Percentiles rank a stretch among this genome's conserved stretches.
These are phyloP conservation scores for Elmis aenea DNA, from an alignment of 2,888 invertebrate species.

Conservation along the genomic window DNA sequence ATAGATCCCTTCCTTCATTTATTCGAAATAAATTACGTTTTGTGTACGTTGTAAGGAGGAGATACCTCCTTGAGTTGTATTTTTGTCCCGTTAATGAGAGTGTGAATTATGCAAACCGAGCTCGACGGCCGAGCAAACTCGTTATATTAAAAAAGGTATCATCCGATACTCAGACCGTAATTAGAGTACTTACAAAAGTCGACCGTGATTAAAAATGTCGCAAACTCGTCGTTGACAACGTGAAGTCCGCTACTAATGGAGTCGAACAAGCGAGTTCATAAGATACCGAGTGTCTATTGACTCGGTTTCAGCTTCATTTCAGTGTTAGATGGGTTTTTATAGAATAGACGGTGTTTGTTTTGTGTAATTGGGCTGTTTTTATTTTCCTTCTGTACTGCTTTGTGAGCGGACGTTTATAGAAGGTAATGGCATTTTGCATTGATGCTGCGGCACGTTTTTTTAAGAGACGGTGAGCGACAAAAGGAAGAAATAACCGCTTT, in stretches of 20 bases:
- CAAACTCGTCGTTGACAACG: slow-evolving; percentile 11
- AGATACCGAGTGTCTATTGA: slow-evolving; percentile 15
- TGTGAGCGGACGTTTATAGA: no score
- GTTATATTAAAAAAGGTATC: slow-evolving; percentile 38
- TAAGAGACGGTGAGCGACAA: no score
- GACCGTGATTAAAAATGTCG: slow-evolving; percentile 24
- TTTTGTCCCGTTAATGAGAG: slow-evolving; percentile 34
- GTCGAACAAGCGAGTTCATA: slow-evolving; percentile 16
- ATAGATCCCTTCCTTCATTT: no score
- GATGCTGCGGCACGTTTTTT: no score
- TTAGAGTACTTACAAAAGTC: slow-evolving; percentile 36
- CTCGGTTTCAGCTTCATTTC: slow-evolving; percentile 14
- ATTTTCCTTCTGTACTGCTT: no score
- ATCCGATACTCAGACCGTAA: slow-evolving; percentile 37
- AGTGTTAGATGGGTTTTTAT: slow-evolving; percentile 14
- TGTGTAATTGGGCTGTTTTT: no score
- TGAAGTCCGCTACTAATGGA: slow-evolving; percentile 13
- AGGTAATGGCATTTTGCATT: no score
- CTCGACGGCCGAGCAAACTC: slow-evolving; percentile 28
- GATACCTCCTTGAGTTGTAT: slow-evolving; percentile 9
- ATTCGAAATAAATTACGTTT: no score
- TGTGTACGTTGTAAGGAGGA: neutral
- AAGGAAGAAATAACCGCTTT: no score
- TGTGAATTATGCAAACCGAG: slow-evolving; percentile 32
- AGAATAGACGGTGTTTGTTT: no score